Base-by-base conservation (phyloP, 1,140 invertebrate genomes). In the Stegodyphus dumicola region DNA sequence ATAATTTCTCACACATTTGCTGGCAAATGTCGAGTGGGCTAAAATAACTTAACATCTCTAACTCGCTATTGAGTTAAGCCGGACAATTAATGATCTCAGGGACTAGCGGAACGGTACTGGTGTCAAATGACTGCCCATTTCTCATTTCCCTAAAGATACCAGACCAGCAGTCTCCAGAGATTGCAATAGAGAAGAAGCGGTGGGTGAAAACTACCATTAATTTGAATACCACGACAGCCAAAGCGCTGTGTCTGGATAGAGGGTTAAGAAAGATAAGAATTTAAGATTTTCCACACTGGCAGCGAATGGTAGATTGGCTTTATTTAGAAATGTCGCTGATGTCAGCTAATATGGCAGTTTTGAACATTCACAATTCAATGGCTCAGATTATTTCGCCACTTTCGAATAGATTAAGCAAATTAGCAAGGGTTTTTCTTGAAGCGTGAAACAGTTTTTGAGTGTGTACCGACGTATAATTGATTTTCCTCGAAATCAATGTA, bases 191-290 rank as follows among this genome's bases (percentile, higher is more conserved):
- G 66, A 77, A 65, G n/a, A 77, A 67, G 60, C 15, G 51, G 66
- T 70, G 77, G 77, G 49, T 70, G 77, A 79, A 79, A 79, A 70
- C 52, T 79, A 18, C n/a, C 65, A 79, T 79, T 56, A 79, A 79
- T 79, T 79, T 79, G 66, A 79, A 79, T 79, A 79, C 70, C 56
- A 79, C 69, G 66, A 60, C 77, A 60, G 54, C 77, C 49, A 33
- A 33, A 33, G 9, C 18, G 51, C n/a, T 13, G 11, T 49, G 64
- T 64, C 49, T 9, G 33, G 64, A 76, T 60, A 64, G 53, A 76
- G 54, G 64, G 18, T 56, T 11, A 6, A n/a, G 49, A 73, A 52
- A 49, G 49, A 76, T 76, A 76, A 60, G 10, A 64, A 64, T 10
- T 10, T 10, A n/a, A 64, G 60, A 11, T 64, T 11, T 64, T 10